phyloP scores from a whole-genome alignment of 1,140 invertebrate species.

The Drosophila aff. region DNA sequence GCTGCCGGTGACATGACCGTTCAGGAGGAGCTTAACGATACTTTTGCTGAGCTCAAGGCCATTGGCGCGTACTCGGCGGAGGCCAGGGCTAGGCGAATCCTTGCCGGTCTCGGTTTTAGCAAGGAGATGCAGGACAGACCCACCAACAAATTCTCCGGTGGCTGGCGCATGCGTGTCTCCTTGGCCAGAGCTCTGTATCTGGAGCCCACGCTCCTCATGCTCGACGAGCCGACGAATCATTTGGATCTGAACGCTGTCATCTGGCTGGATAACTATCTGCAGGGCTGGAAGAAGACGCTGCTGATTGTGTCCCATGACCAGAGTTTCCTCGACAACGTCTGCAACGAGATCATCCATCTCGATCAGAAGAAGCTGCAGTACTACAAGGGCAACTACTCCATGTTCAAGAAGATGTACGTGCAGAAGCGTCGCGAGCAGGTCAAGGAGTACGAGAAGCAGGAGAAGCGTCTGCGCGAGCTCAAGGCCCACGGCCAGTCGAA shows the following conservation, averaged over 20 bases:
- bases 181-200: conserved; percentile 95
- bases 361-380: conserved; percentile 98
- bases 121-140: conserved; percentile 96
- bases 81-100: conserved; percentile 95
- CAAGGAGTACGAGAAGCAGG: conserved; percentile 99
- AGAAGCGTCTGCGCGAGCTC: conserved; percentile 96
- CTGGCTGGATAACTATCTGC: conserved; percentile 99
- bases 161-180: conserved; percentile 99
- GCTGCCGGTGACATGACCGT: conserved; percentile 88
- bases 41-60: conserved; percentile 97
- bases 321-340: conserved; percentile 99
- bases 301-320: conserved; percentile 99
- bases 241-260: conserved; percentile 99
- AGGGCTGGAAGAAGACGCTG: conserved; percentile 99
- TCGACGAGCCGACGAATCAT: conserved; percentile 98
- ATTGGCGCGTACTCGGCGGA: conserved; percentile 99
- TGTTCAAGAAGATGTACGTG: conserved; percentile 99
- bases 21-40: conserved; percentile 94
- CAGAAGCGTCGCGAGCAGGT: conserved; percentile 97
- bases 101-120: conserved; percentile 98
- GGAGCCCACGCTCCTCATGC: conserved; percentile 96
- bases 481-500: conserved; percentile 98
- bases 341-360: conserved; percentile 99
- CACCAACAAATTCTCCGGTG: conserved; percentile 98
- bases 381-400: conserved; percentile 99